Conservation (phyloP, 1,140 invertebrate species). For the Cyrtorhinus lividipennis region DNA sequence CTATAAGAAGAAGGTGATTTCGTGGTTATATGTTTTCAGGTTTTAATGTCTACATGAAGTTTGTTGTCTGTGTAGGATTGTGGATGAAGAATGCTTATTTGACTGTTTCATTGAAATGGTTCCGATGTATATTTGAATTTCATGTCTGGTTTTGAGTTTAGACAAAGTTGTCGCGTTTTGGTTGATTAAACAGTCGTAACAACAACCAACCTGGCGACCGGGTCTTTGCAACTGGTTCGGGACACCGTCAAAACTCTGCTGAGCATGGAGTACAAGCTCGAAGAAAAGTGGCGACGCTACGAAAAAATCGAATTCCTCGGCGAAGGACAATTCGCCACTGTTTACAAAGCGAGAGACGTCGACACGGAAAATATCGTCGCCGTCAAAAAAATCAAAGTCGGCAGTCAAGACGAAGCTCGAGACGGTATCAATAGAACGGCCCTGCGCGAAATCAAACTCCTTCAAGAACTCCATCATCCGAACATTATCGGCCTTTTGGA, state of each 20-base stretch:
- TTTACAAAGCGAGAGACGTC: constrained; percentile 90
- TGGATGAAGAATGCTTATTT: too few relatives aligned
- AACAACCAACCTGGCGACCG: not conserved
- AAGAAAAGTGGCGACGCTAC: constrained; percentile 41
- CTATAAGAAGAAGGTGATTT: too few relatives aligned
- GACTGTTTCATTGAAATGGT: too few relatives aligned
- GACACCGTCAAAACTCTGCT: constrained; percentile 1
- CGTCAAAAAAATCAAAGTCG: constrained; percentile 86
- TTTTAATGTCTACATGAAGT: too few relatives aligned
- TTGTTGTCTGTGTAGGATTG: too few relatives aligned
- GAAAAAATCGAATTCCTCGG: constrained; percentile 74
- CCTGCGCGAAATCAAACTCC: constrained; percentile 91
- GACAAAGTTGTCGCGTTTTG: too few relatives aligned
- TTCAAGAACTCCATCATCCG: constrained; percentile 89
- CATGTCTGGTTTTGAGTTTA: too few relatives aligned
- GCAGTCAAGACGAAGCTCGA: constrained; percentile 78
- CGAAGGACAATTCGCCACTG: constrained; percentile 94
- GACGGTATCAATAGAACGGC: constrained; percentile 99
- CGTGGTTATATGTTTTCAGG: too few relatives aligned
- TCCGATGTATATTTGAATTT: too few relatives aligned
- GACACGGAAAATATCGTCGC: constrained; percentile 81
- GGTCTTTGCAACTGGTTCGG: not conserved
- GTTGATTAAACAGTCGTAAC: too few relatives aligned
- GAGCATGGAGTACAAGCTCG: constrained; percentile 6
- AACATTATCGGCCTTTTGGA: constrained; percentile 84